phyloP scores from a whole-genome alignment of 2,113 vertebrate species.

The Grus americana region DNA sequence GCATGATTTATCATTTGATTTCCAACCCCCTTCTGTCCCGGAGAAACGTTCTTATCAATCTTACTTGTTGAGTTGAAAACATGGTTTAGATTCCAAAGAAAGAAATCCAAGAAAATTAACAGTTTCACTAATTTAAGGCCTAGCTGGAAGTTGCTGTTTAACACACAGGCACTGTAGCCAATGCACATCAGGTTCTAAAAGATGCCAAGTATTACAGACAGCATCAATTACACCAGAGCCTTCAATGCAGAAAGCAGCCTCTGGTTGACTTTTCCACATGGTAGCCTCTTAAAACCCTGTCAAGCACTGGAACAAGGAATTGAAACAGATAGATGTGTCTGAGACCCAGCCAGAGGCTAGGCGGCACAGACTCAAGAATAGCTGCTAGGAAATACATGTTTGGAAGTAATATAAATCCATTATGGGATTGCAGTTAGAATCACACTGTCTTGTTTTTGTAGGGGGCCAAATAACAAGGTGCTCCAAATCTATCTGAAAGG shows the following conservation, averaged over 20 bases:
- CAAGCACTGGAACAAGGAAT: background rate
- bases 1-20: constrained; percentile 20
- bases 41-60: background rate
- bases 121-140: constrained; percentile 39
- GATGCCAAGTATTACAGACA: background rate
- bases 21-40: background rate
- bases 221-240: background rate
- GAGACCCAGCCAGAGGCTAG: background rate
- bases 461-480: background rate
- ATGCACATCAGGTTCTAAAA: background rate
- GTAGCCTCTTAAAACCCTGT: background rate
- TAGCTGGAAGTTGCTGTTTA: constrained; percentile 1
- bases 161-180: constrained; percentile 6
- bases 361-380: background rate
- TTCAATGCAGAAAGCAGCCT: background rate
- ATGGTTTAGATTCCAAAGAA: background rate
- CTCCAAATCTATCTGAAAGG: background rate
- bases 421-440: background rate
- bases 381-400: background rate
- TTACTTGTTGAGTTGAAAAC: background rate
- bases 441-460: background rate
- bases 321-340: background rate
- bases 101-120: background rate
- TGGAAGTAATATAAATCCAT: background rate
- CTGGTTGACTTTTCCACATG: background rate